These are phyloP conservation scores for Cygnus atratus DNA, from an alignment of 2,113 vertebrate species.

Conservation along the genomic window DNA sequence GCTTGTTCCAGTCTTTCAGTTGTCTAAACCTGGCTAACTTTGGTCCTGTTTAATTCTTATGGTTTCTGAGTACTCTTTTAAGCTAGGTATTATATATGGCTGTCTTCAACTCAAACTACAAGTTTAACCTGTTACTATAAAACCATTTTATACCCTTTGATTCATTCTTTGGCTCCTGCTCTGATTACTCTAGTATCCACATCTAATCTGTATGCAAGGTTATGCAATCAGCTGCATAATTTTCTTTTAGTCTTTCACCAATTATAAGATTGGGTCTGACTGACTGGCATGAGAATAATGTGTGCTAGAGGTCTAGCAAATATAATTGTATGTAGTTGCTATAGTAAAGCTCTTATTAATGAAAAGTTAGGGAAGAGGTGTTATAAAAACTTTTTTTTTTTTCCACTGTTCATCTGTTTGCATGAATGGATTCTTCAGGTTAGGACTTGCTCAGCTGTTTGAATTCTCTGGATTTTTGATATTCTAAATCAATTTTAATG, in stretches of 20 bases:
- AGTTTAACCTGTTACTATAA: not conserved
- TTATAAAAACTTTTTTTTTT: not conserved
- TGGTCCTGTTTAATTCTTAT: not conserved
- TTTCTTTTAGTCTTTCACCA: not conserved
- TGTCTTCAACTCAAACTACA: not conserved
- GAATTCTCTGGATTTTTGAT: not conserved
- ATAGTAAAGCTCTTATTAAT: slow-evolving; percentile 6
- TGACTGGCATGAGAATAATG: not conserved
- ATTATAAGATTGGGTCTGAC: not conserved
- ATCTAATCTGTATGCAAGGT: not conserved
- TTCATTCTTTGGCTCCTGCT: not conserved
- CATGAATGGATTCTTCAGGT: not conserved
- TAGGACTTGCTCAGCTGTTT: not conserved
- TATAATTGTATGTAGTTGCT: not conserved
- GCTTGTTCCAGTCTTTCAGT: not conserved
- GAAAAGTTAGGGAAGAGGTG: not conserved
- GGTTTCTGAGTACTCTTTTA: not conserved
- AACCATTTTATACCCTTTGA: not conserved
- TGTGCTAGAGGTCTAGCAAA: not conserved
- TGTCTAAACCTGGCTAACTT: not conserved
- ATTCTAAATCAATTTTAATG: not conserved
- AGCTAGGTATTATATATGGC: not conserved
- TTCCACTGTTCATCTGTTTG: not conserved
- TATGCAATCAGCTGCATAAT: not conserved
- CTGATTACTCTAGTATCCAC: not conserved